Conservation (phyloP, 2,797 vertebrate genomes). For the Scarus forsteni region DNA sequence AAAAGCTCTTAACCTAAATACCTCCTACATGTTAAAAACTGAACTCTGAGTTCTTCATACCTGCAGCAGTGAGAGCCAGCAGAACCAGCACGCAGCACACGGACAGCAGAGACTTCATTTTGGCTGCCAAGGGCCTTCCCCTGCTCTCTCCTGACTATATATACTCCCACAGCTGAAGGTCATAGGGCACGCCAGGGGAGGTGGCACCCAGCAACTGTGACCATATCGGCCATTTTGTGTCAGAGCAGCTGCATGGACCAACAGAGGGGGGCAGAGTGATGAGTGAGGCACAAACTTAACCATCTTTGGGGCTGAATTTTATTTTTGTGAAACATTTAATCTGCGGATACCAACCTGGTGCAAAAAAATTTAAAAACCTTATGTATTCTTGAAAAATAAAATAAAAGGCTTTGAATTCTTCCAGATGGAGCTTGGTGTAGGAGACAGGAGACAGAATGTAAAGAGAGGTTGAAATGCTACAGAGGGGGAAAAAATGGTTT, state of each 20-base stretch:
- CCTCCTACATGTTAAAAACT: background rate
- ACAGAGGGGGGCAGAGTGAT: slow-evolving; percentile 35
- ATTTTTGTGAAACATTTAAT: no score
- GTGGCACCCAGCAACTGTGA: slow-evolving; percentile 54
- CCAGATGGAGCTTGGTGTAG: no score
- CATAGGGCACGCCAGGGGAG: slow-evolving; percentile 79
- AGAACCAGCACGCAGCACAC: slow-evolving; percentile 88
- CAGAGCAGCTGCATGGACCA: slow-evolving; percentile 66
- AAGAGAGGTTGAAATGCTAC: no score
- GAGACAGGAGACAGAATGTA: no score
- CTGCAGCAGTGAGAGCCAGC: slow-evolving; percentile 88
- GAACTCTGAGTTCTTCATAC: slow-evolving; percentile 76
- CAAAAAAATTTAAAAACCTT: no score
- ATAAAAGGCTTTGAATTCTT: no score
- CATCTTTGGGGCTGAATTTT: background rate
- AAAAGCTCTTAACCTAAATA: background rate
- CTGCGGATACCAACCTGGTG: no score
- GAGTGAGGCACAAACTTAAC: background rate
- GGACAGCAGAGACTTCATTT: slow-evolving; percentile 92
- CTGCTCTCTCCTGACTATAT: slow-evolving; percentile 86
- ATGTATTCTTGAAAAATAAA: no score
- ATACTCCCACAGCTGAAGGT: slow-evolving; percentile 82
- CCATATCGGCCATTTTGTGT: slow-evolving; percentile 61
- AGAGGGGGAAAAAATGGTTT: no score
- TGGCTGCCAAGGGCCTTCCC: slow-evolving; percentile 90